These are phyloP conservation scores for Cheilosia variabilis DNA, from an alignment of 2,888 invertebrate genomes.

Conservation along the genomic window DNA sequence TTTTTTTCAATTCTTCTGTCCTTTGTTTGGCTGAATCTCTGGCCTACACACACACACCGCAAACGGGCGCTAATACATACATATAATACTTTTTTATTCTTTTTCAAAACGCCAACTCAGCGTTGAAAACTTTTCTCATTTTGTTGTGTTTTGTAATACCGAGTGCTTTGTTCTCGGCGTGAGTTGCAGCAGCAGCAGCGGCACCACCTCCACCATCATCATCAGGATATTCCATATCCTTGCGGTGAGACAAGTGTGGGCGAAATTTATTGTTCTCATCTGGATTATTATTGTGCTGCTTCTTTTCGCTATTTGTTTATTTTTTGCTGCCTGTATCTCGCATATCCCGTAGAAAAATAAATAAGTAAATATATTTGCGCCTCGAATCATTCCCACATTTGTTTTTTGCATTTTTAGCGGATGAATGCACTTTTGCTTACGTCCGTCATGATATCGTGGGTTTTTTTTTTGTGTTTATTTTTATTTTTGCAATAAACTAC, in stretches of 20 bases:
- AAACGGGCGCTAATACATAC: background rate
- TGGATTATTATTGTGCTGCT: slow-evolving; percentile 68
- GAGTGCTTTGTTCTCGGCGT: slow-evolving; percentile 72
- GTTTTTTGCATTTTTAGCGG: slow-evolving; percentile 39
- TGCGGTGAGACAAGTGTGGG: slow-evolving; percentile 55
- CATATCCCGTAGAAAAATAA: slow-evolving; percentile 54
- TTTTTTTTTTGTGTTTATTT: background rate
- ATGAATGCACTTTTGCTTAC: slow-evolving; percentile 67
- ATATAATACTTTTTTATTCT: slow-evolving; percentile 4
- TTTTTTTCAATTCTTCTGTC: slow-evolving; percentile 60
- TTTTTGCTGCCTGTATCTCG: slow-evolving; percentile 10
- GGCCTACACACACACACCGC: slow-evolving; percentile 17
- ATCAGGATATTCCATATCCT: slow-evolving; percentile 72
- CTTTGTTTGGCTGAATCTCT: slow-evolving; percentile 60
- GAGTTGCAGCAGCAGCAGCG: slow-evolving; percentile 55
- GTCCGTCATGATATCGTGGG: slow-evolving; percentile 56
- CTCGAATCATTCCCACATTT: slow-evolving; percentile 14
- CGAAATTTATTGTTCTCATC: slow-evolving; percentile 74
- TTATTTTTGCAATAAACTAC: slow-evolving; percentile 67
- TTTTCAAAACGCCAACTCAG: slow-evolving; percentile 65
- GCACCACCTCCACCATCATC: slow-evolving; percentile 44
- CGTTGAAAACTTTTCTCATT: slow-evolving; percentile 74
- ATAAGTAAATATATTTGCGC: slow-evolving; percentile 67
- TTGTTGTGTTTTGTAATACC: slow-evolving; percentile 74
- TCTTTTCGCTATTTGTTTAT: slow-evolving; percentile 7